phyloP scores from a whole-genome alignment of 2,113 vertebrate genomes.

The Girardinichthys multiradiatus region DNA sequence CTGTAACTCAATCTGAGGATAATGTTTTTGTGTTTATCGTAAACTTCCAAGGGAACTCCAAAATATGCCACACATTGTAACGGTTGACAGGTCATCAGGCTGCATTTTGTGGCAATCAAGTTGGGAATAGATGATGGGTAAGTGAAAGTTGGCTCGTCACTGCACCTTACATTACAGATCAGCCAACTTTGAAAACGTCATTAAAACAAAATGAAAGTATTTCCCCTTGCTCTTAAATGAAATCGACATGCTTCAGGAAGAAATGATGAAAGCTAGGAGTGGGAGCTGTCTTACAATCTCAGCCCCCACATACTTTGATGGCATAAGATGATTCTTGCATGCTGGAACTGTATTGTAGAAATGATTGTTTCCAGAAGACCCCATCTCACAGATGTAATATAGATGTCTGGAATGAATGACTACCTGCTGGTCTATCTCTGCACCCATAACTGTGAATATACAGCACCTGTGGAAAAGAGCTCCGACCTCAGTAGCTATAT shows the following conservation, averaged over 20 bases:
- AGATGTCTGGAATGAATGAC: conserved; percentile 79
- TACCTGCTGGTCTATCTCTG: conserved; percentile 70
- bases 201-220: conserved; percentile 83
- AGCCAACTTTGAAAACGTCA: conserved; percentile 83
- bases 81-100: conserved; percentile 51
- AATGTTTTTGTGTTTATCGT: not conserved
- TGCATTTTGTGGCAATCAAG: conserved; percentile 49
- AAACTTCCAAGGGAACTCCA: conserved; percentile 30
- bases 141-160: conserved; percentile 56
- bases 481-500: conserved; percentile 36
- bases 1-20: not conserved
- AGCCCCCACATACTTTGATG: conserved; percentile 79
- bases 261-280: conserved; percentile 73
- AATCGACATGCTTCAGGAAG: conserved; percentile 78
- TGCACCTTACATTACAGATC: conserved; percentile 71
- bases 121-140: conserved; percentile 52
- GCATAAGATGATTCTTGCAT: conserved; percentile 73
- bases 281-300: conserved; percentile 78
- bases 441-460: conserved; percentile 69
- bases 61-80: conserved; percentile 34
- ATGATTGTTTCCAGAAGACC: conserved; percentile 76
- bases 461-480: conserved; percentile 56
- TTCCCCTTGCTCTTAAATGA: conserved; percentile 77
- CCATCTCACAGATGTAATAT: conserved; percentile 77
- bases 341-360: conserved; percentile 67